These are phyloP conservation scores for Cephalophus harveyi DNA, from an alignment of 2,113 vertebrate genomes.

Conservation along the genomic window DNA sequence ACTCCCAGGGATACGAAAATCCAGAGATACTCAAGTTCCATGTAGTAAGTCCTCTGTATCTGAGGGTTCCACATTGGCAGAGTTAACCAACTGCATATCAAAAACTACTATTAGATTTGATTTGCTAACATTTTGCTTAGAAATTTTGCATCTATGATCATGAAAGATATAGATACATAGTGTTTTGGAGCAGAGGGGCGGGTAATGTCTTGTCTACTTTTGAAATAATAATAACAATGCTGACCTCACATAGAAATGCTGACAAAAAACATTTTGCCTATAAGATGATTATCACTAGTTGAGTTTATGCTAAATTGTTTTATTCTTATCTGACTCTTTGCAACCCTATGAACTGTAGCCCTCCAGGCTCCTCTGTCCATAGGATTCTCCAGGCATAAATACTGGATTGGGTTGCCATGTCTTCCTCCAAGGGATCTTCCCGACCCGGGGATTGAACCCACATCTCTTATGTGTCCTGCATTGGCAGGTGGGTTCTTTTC, in stretches of 20 bases:
- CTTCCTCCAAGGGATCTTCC: not conserved
- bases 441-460: not conserved
- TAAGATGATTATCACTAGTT: not conserved
- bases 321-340: not conserved
- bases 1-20: not conserved
- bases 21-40: not conserved
- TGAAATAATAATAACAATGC: not conserved
- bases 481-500: not conserved
- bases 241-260: not conserved
- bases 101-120: not conserved
- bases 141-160: not conserved
- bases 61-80: not conserved
- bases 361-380: not conserved
- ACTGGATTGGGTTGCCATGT: not conserved
- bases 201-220: not conserved
- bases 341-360: not conserved
- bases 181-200: rapidly evolving
- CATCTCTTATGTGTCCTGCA: not conserved
- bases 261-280: not conserved
- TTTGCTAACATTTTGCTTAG: not conserved
- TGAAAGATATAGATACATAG: not conserved
- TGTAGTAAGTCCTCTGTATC: not conserved
- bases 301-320: not conserved
- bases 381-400: not conserved
- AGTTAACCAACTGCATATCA: not conserved